These are phyloP conservation scores for Rhinolophus ferrumequinum DNA, from an alignment of 2,113 vertebrate genomes.

Conservation along the genomic window DNA sequence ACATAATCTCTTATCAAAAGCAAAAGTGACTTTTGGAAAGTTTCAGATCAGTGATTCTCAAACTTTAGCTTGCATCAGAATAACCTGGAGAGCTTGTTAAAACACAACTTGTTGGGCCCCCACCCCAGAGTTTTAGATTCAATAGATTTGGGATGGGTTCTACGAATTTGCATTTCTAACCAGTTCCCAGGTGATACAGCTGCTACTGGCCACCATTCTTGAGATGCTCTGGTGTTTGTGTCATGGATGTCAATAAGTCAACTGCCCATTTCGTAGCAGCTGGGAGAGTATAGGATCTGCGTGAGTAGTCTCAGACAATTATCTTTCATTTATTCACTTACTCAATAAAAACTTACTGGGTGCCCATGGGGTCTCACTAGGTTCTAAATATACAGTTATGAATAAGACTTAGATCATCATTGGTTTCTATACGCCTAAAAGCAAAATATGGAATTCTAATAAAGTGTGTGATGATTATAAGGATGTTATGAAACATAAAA, in stretches of 20 bases:
- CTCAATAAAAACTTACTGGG: neutral
- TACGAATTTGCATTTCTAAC: neutral
- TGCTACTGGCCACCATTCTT: neutral
- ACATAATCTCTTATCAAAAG: neutral
- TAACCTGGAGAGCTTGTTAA: neutral
- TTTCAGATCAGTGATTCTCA: neutral
- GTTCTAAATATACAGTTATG: neutral
- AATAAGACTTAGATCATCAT: neutral
- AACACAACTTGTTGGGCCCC: neutral
- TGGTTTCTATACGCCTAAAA: neutral
- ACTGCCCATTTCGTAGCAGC: neutral
- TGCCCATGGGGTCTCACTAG: neutral
- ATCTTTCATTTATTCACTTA: slow-evolving; percentile 25
- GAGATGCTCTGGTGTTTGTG: neutral
- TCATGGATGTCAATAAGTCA: neutral
- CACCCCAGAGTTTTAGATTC: neutral
- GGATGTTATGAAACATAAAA: neutral
- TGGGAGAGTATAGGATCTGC: neutral
- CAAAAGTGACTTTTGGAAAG: neutral
- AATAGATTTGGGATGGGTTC: neutral
- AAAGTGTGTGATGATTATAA: neutral
- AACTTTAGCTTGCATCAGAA: neutral
- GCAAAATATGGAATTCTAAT: neutral
- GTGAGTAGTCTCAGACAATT: neutral
- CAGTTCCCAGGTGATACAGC: neutral